Percentiles rank a stretch among this genome's conserved stretches.
These are phyloP conservation scores for Rhagophthalmus giganteus DNA, from an alignment of 2,888 invertebrate species.

Conservation along the genomic window DNA sequence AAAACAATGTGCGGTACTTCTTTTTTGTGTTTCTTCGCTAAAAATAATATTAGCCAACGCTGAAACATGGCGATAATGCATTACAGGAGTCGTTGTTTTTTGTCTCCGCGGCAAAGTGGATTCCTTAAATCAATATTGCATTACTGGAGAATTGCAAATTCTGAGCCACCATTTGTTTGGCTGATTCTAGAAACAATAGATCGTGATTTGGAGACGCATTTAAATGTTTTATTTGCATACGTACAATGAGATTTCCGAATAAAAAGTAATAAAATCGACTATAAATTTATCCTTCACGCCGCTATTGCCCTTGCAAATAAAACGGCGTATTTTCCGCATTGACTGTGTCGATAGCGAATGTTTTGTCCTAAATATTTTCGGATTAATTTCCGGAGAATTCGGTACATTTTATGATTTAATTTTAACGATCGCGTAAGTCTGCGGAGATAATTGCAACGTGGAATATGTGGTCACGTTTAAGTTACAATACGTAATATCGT, in stretches of 20 bases:
- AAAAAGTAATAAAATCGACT: conserved; percentile 51
- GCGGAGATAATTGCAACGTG: no score
- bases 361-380: no score
- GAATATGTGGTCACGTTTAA: no score
- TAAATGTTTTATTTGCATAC: conserved; percentile 52
- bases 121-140: conserved; percentile 47
- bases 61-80: conserved; percentile 44
- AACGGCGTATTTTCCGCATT: no score
- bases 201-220: conserved; percentile 47
- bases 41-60: conserved; percentile 53
- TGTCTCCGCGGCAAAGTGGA: conserved; percentile 40
- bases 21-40: conserved; percentile 47
- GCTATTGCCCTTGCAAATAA: conserved; percentile 37
- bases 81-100: conserved; percentile 43
- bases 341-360: no score
- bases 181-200: conserved; percentile 46
- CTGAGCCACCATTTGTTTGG: conserved; percentile 41
- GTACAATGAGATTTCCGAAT: conserved; percentile 53
- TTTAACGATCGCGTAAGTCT: no score
- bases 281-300: conserved; percentile 46
- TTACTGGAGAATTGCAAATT: conserved; percentile 39
- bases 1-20: conserved; percentile 50
- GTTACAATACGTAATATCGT: no score
- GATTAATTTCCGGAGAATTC: no score
- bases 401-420: no score